Conservation (phyloP, 2,888 invertebrate species). For the Operophtera brumata region DNA sequence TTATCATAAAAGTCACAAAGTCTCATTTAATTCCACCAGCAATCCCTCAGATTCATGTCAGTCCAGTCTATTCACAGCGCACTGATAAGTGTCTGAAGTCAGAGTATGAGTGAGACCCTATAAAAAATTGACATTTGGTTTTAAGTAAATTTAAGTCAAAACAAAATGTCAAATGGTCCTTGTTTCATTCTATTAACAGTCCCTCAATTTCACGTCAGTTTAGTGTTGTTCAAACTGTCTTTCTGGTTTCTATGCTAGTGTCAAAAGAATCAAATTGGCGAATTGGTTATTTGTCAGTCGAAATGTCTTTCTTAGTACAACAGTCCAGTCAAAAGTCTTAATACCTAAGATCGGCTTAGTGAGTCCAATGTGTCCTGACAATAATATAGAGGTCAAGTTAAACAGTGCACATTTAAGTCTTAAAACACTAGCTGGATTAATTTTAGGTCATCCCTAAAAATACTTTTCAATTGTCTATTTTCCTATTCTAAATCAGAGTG, state of each 20-base stretch:
- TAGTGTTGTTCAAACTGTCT: no score
- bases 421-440: no score
- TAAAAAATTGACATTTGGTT: not conserved
- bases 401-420: not conserved
- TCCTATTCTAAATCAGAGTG: conserved; percentile 17
- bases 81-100: no score
- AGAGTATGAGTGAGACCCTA: no score
- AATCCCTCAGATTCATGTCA: no score
- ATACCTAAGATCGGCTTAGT: not conserved
- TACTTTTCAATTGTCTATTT: not conserved
- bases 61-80: no score
- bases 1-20: no score
- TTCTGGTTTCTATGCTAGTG: no score
- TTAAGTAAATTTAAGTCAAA: not conserved
- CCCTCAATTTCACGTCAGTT: not conserved
- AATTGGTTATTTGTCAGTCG: not conserved
- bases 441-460: not conserved
- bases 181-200: not conserved
- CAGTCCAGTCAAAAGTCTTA: no score
- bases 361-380: not conserved
- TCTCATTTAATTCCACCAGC: no score
- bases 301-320: not conserved
- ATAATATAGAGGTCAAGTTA: not conserved
- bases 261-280: not conserved
- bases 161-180: not conserved